Percentiles rank a stretch among this genome's conserved stretches.
Conservation (phyloP, 2,113 vertebrate species). For the Agapornis roseicollis region DNA sequence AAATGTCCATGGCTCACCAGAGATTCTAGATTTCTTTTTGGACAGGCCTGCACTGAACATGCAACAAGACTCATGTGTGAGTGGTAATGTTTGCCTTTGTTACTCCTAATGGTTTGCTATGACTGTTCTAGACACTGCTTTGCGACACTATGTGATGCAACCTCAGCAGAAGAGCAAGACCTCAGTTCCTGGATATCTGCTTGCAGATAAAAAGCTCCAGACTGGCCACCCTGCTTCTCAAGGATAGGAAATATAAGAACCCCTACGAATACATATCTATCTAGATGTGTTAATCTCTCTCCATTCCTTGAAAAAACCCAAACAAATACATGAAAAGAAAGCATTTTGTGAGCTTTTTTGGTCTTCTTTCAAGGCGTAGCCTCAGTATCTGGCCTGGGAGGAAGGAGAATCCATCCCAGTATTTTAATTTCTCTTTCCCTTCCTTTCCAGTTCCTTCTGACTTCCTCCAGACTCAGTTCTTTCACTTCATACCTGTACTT, state of each 20-base stretch:
- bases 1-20: neutral
- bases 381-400: neutral
- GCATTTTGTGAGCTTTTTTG: neutral
- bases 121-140: neutral
- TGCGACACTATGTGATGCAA: fast-evolving
- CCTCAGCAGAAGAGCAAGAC: neutral
- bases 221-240: neutral
- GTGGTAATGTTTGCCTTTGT: neutral
- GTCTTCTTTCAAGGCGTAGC: neutral
- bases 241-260: fast-evolving
- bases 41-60: neutral
- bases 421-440: neutral
- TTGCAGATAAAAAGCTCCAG: neutral
- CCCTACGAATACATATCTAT: neutral
- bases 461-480: neutral
- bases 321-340: neutral
- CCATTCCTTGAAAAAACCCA: neutral
- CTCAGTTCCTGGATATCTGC: neutral
- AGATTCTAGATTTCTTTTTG: neutral
- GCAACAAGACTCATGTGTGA: neutral
- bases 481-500: neutral
- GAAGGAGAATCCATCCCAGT: neutral
- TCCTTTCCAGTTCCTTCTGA: neutral
- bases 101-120: neutral
- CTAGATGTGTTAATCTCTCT: neutral